Percentiles rank a stretch among this genome's conserved stretches.
These are phyloP conservation scores for Anguilla anguilla DNA, from an alignment of 2,797 vertebrate species.

Conservation along the genomic window DNA sequence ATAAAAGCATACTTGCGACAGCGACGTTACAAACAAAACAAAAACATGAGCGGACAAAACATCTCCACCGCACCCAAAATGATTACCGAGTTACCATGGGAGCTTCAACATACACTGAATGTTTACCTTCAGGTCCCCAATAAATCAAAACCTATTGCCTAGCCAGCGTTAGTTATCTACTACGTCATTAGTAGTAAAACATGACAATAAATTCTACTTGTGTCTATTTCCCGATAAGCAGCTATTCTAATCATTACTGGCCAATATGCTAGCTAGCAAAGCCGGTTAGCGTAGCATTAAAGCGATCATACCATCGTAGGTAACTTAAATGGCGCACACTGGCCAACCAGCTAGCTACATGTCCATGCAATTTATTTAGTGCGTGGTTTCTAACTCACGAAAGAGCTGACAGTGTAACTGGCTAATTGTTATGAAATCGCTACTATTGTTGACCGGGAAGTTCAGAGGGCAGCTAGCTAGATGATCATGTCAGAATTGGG, in stretches of 20 bases:
- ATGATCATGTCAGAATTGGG: background rate
- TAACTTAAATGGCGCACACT: background rate
- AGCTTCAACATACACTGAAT: background rate
- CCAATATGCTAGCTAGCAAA: background rate
- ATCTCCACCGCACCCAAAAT: conserved; percentile 9
- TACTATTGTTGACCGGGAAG: background rate
- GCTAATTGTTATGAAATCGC: background rate
- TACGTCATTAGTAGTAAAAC: background rate
- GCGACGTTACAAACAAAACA: background rate
- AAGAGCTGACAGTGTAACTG: background rate
- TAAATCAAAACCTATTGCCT: background rate
- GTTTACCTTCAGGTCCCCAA: background rate
- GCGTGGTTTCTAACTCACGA: background rate
- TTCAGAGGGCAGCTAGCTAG: background rate
- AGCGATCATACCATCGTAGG: background rate
- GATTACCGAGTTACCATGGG: background rate
- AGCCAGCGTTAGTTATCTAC: background rate
- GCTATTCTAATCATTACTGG: background rate
- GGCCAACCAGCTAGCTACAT: background rate
- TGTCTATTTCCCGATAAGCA: too few species aligned
- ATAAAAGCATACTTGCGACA: background rate
- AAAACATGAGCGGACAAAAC: background rate
- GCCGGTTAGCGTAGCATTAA: background rate
- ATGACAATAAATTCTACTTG: background rate
- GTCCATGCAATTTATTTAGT: background rate